These are phyloP conservation scores for Porites cylindrica DNA, from an alignment of 92 coral and sea anemone genomes.

Conservation along the genomic window DNA sequence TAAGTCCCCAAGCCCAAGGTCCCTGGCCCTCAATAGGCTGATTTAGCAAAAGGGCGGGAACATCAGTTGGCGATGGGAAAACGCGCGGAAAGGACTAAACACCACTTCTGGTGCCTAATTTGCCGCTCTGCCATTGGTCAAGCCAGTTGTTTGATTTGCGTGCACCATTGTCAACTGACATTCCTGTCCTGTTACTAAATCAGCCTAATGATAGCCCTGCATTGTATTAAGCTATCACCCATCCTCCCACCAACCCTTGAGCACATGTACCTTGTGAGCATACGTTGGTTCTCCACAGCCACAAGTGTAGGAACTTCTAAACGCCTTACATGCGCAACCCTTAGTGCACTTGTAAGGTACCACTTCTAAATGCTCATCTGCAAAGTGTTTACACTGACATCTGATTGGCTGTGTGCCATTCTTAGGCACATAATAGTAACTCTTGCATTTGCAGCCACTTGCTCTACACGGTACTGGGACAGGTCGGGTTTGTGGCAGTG, in stretches of 20 bases:
- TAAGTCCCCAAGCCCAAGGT: too few species aligned
- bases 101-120: too few species aligned
- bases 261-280: conserved; percentile 85
- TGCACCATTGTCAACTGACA: too few species aligned
- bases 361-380: conserved; percentile 91
- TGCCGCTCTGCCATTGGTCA: too few species aligned
- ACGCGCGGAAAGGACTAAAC: too few species aligned
- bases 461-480: conserved; percentile 88
- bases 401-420: conserved; percentile 98
- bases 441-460: conserved; percentile 88
- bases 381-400: conserved; percentile 96
- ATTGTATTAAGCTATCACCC: neutral
- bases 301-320: conserved; percentile 95
- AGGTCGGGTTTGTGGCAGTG: conserved; percentile 87
- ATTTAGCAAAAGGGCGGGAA: too few species aligned
- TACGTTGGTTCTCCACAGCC: conserved; percentile 95
- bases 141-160: too few species aligned
- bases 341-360: conserved; percentile 90
- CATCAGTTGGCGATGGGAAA: too few species aligned
- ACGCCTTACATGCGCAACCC: conserved; percentile 86
- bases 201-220: too few species aligned
- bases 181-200: too few species aligned
- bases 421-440: conserved; percentile 90
- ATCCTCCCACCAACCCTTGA: neutral
- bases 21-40: too few species aligned